Conservation (phyloP, 2,888 invertebrate genomes). For the Diaperis boleti region DNA sequence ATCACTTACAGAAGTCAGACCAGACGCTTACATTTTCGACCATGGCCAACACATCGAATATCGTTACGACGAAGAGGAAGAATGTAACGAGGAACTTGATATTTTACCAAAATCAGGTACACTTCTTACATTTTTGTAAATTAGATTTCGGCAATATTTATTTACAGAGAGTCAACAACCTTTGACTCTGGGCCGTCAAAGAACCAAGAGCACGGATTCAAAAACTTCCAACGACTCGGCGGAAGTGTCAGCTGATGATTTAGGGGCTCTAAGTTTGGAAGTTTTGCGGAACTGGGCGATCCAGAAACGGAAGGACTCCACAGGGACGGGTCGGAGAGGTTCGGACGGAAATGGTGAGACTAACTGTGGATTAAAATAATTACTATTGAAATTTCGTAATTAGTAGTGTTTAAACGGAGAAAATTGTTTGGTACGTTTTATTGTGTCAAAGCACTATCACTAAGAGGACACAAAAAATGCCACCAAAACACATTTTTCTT, state of each 20-base stretch:
- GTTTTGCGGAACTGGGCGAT: conserved; percentile 57
- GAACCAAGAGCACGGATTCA: conserved; percentile 72
- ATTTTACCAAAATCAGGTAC: conserved; percentile 58
- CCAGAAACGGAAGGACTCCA: conserved; percentile 66
- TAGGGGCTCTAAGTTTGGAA: conserved; percentile 62
- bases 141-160: not conserved
- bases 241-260: conserved; percentile 60
- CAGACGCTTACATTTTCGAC: conserved; percentile 72
- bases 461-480: conserved; percentile 26
- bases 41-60: conserved; percentile 76
- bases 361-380: conserved; percentile 52
- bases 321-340: conserved; percentile 66
- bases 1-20: conserved; percentile 75
- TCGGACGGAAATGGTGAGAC: conserved; percentile 65
- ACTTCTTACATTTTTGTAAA: not conserved
- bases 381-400: conserved; percentile 22
- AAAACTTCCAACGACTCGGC: conserved; percentile 64
- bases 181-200: conserved; percentile 58
- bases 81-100: conserved; percentile 66
- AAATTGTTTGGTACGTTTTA: conserved; percentile 34
- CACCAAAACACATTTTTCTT: conserved; percentile 30
- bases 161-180: conserved; percentile 29
- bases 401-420: conserved; percentile 30
- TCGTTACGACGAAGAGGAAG: conserved; percentile 73
- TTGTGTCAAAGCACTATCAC: conserved; percentile 14